A percentile compares a stretch with the other conserved stretches of the same genome.
Evolutionary conservation across 2,797 vertebrate genomes (phyloP).

Genomic region (Pangasius sanitwongsei): DNA sequence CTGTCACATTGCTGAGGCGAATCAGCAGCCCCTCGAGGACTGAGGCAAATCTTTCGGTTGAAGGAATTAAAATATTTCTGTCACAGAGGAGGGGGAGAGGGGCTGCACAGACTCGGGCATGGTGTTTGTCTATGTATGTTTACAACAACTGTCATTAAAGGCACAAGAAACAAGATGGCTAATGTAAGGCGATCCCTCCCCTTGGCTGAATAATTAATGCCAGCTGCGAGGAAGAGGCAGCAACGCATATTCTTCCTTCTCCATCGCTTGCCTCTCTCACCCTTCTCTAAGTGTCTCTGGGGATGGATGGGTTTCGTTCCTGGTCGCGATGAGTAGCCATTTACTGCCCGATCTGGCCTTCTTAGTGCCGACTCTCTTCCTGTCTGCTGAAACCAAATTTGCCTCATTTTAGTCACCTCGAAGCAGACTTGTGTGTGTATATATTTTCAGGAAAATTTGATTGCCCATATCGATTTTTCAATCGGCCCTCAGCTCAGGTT

Average conservation of each 20-base stretch:
- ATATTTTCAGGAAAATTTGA: constrained; percentile 90
- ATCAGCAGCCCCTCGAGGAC: constrained; percentile 33
- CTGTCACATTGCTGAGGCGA: constrained; percentile 17
- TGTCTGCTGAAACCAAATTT: constrained; percentile 87
- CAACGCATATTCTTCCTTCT: constrained; percentile 80
- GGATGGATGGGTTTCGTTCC: constrained; percentile 82
- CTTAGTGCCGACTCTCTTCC: constrained; percentile 81
- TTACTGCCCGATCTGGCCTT: constrained; percentile 80
- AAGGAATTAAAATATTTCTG: constrained; percentile 67
- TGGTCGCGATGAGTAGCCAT: constrained; percentile 78
- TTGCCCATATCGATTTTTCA: constrained; percentile 90
- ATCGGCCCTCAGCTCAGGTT: constrained; percentile 84
- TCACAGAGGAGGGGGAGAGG: constrained; percentile 63
- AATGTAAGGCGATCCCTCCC: constrained; percentile 82
- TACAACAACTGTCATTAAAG: constrained; percentile 88
- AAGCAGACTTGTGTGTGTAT: constrained; percentile 88
- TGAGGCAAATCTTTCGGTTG: constrained; percentile 40
- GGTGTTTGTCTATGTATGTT: constrained; percentile 90
- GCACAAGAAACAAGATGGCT: constrained; percentile 88
- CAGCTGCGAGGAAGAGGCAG: constrained; percentile 78
- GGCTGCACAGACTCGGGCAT: constrained; percentile 61
- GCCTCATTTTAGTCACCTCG: constrained; percentile 89
- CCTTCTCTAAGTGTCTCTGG: constrained; percentile 80
- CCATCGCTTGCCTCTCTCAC: constrained; percentile 77
- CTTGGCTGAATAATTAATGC: constrained; percentile 88